Conservation (phyloP, 1,140 invertebrate species). For the Drosophila nasuta region DNA sequence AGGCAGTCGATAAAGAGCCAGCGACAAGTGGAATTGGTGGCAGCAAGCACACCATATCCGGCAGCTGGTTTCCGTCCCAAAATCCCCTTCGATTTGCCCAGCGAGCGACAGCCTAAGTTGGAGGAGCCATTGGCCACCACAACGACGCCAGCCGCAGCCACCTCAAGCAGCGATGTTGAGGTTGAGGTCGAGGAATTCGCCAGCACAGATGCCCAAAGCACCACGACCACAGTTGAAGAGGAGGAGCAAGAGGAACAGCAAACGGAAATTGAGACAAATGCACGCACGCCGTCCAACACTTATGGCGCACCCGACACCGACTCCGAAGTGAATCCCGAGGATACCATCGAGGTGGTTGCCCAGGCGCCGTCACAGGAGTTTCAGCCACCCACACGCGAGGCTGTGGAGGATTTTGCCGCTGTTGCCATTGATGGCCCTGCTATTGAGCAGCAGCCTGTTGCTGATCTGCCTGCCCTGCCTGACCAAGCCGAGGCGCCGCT, state of each 20-base stretch:
- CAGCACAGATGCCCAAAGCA: slow-evolving; percentile 44
- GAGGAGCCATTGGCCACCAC: slow-evolving; percentile 54
- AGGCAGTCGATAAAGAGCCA: slow-evolving; percentile 54
- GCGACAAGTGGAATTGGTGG: slow-evolving; percentile 71
- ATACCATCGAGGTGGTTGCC: slow-evolving; percentile 68
- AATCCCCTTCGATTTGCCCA: slow-evolving; percentile 72
- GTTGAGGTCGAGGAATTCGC: slow-evolving; percentile 52
- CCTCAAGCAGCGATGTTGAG: slow-evolving; percentile 40
- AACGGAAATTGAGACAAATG: slow-evolving; percentile 48
- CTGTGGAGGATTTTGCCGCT: slow-evolving; percentile 74
- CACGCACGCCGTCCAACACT: slow-evolving; percentile 67
- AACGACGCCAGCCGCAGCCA: slow-evolving; percentile 23
- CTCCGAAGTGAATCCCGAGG: slow-evolving; percentile 31
- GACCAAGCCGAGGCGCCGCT: slow-evolving; percentile 45
- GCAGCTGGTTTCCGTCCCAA: slow-evolving; percentile 74
- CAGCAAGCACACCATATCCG: slow-evolving; percentile 75
- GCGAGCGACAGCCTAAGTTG: slow-evolving; percentile 56
- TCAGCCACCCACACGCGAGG: slow-evolving; percentile 75
- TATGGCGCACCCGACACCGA: slow-evolving; percentile 57
- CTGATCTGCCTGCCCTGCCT: slow-evolving; percentile 76
- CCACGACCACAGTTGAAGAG: slow-evolving; percentile 29
- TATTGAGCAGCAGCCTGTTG: slow-evolving; percentile 76
- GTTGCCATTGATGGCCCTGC: slow-evolving; percentile 48
- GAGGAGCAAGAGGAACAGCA: slow-evolving; percentile 42
- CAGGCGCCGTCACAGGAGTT: slow-evolving; percentile 67